Evolutionary conservation across 2,888 invertebrate species (phyloP), one percentile per base, ranked within the genome.

Genomic region (Unio pictorum): DNA sequence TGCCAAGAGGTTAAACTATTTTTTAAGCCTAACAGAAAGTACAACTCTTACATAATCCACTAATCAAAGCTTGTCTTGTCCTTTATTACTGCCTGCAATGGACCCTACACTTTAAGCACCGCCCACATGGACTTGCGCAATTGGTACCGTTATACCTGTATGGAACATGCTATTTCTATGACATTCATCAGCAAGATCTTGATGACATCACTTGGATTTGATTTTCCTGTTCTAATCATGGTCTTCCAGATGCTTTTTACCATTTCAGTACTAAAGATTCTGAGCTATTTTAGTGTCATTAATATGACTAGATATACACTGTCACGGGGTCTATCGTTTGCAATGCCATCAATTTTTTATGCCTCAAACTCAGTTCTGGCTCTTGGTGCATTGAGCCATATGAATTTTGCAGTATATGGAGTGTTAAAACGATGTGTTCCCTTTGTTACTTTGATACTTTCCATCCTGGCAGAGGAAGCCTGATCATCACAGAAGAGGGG

Each of bases 351-450:
- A 0, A 66, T 91, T 18, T 90, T 91, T 74, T 91, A 91, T 82
- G 90, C 90, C 1, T 71, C 91, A 2, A 90, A 92, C 73, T 88
- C 91, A 57, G 89, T 91, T 63, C 83, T 92, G 56, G 90, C 91
- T 15, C 87, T 92, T 55, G 88, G 88, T 71, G 91, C 92, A 1
- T 86, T 92, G 34, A 89, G 90, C 73, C 91, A 91, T 65, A 91
- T 92, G 89, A 92, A 91, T 72, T 90, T 92, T 76, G 92, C 92
- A 3, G 90, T 92, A 88, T 92, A 92, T 81, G 91, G 91, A 3
- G 90, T 91, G 5, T 78, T 92, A 45, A 92, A 92, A 81, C 86
- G 92, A 66, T 91, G 90, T 78, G 89, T 88, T 5, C 91, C 91
- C 1, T 76, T 91, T 4, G 88, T 90, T 6, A 91, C 90, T 55